These are phyloP conservation scores for Cecropterus lyciades DNA, from an alignment of 1,140 invertebrate genomes.

Conservation along the genomic window DNA sequence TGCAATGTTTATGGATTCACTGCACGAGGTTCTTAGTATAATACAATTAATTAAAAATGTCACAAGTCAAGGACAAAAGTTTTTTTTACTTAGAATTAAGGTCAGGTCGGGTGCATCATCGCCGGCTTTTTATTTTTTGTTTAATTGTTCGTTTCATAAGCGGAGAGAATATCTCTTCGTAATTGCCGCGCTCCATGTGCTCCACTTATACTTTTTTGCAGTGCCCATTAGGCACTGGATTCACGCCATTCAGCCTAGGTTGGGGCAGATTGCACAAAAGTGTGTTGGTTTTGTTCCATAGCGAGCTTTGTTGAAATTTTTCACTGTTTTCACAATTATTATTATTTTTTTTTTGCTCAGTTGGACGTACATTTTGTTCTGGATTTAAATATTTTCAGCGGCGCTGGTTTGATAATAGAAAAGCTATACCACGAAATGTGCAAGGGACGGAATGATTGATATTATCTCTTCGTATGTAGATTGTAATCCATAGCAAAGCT, in stretches of 20 bases:
- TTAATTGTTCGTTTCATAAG: slow-evolving; percentile 33
- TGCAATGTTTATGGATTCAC: too few relatives aligned
- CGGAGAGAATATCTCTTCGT: slow-evolving; percentile 31
- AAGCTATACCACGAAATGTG: slow-evolving; percentile 11
- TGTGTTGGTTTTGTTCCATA: slow-evolving; percentile 35
- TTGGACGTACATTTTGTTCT: slow-evolving; percentile 26
- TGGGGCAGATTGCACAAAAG: slow-evolving; percentile 35
- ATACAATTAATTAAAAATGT: slow-evolving; percentile 10
- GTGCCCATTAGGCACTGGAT: slow-evolving; percentile 34
- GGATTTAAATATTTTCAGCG: slow-evolving; percentile 19
- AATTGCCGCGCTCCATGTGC: slow-evolving; percentile 34
- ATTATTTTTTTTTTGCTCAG: slow-evolving; percentile 30
- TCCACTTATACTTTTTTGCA: slow-evolving; percentile 36
- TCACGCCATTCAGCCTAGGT: slow-evolving; percentile 35
- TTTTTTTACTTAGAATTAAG: slow-evolving; percentile 35
- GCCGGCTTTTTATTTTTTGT: slow-evolving; percentile 25
- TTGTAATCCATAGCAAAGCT: background rate
- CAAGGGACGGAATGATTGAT: slow-evolving; percentile 10
- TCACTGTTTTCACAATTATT: slow-evolving; percentile 35
- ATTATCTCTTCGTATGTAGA: slow-evolving; percentile 1
- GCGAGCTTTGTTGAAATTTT: slow-evolving; percentile 31
- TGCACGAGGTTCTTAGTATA: background rate
- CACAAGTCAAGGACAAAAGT: slow-evolving; percentile 32
- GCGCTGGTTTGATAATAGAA: slow-evolving; percentile 14
- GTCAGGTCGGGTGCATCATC: slow-evolving; percentile 26